phyloP scores from a whole-genome alignment of 2,113 vertebrate genomes.

The Sisor rabdophorus region DNA sequence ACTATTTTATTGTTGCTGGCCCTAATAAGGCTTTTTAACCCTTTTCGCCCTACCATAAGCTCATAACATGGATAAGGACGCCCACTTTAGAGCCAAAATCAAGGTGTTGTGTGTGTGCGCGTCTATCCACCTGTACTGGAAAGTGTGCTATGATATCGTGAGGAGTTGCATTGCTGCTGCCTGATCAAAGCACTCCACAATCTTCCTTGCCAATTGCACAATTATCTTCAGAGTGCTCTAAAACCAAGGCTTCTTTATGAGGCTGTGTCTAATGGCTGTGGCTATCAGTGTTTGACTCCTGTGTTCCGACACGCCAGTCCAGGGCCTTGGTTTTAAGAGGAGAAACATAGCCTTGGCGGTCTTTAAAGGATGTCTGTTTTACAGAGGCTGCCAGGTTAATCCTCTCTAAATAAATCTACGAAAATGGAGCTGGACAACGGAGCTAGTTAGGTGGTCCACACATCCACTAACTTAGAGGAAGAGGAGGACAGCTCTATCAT shows the following conservation, averaged over 20 bases:
- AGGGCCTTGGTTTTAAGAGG: slow-evolving; percentile 47
- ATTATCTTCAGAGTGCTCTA: slow-evolving; percentile 71
- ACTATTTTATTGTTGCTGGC: slow-evolving; percentile 85
- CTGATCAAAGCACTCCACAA: slow-evolving; percentile 70
- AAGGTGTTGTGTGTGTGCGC: slow-evolving; percentile 68
- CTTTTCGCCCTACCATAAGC: slow-evolving; percentile 57
- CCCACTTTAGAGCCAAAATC: slow-evolving; percentile 74
- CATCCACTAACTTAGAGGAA: neutral
- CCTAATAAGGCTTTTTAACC: slow-evolving; percentile 68
- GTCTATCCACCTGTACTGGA: slow-evolving; percentile 30
- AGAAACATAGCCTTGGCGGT: slow-evolving; percentile 32
- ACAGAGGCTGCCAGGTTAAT: slow-evolving; percentile 54
- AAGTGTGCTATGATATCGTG: slow-evolving; percentile 56
- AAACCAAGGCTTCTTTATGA: slow-evolving; percentile 64
- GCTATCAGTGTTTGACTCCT: slow-evolving; percentile 46
- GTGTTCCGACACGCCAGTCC: slow-evolving; percentile 39
- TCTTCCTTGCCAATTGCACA: slow-evolving; percentile 73
- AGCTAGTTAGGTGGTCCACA: slow-evolving; percentile 46
- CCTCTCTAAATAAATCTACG: slow-evolving; percentile 53
- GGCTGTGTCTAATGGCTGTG: slow-evolving; percentile 47
- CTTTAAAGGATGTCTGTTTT: slow-evolving; percentile 55
- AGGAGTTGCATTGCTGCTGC: slow-evolving; percentile 66
- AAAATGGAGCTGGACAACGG: too few species aligned
- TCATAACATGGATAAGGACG: slow-evolving; percentile 76
- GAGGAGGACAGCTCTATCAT: slow-evolving; percentile 3